These are phyloP conservation scores for Leucozona laternaria DNA, from an alignment of 2,888 invertebrate genomes.

Conservation along the genomic window DNA sequence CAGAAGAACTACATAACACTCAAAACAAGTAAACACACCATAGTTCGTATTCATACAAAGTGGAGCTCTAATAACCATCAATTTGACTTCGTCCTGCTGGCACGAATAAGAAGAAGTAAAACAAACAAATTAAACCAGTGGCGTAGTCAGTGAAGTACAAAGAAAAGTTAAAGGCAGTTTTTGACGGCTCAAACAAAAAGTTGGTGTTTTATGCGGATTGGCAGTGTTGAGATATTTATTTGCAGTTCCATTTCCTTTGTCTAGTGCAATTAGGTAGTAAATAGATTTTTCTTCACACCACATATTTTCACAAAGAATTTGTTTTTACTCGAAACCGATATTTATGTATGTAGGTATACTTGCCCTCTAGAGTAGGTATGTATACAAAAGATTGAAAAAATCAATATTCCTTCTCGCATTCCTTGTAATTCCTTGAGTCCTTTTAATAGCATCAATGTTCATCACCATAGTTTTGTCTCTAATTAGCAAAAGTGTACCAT, in stretches of 20 bases:
- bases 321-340: too few species aligned
- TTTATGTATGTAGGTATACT: too few species aligned
- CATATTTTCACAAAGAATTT: too few species aligned
- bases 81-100: constrained; percentile 4
- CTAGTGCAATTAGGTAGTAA: too few species aligned
- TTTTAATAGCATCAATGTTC: background rate
- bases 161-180: background rate
- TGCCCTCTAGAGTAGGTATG: background rate
- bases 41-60: background rate
- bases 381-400: background rate
- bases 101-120: background rate
- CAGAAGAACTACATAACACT: background rate
- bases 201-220: too few species aligned
- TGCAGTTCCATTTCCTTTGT: too few species aligned
- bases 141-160: background rate
- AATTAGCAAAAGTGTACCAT: background rate
- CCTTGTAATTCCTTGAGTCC: background rate
- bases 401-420: background rate
- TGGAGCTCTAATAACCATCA: constrained; percentile 2
- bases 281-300: too few species aligned
- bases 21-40: background rate
- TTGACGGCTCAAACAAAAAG: too few species aligned
- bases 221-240: too few species aligned
- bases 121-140: background rate
- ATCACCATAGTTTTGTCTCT: background rate